Conservation (phyloP, 2,888 invertebrate species). For the Papilio demoleus region DNA sequence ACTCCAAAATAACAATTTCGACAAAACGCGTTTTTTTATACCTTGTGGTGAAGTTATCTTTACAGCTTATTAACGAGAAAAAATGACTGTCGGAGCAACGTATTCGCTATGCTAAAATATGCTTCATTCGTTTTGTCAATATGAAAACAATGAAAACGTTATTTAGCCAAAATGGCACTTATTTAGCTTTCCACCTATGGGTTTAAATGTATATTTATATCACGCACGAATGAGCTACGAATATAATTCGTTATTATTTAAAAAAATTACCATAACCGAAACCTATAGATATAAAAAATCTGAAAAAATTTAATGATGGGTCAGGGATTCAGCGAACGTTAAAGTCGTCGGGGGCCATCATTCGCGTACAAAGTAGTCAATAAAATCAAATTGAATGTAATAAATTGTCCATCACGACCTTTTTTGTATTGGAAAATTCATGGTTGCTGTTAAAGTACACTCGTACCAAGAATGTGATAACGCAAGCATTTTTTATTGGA, state of each 20-base stretch:
- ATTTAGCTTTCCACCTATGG: no score
- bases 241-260: neutral
- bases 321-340: slow-evolving; percentile 69
- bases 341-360: slow-evolving; percentile 23
- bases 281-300: neutral
- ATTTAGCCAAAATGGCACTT: no score
- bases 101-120: no score
- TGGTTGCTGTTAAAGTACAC: slow-evolving; percentile 28
- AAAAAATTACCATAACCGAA: neutral
- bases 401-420: slow-evolving; percentile 75
- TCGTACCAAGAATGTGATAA: slow-evolving; percentile 42
- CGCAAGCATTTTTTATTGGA: slow-evolving; percentile 29
- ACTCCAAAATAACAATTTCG: no score
- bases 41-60: no score
- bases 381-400: slow-evolving; percentile 81
- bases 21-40: no score
- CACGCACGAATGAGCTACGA: no score
- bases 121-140: no score
- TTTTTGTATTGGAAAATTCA: slow-evolving; percentile 61
- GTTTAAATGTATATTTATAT: no score
- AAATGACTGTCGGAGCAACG: no score
- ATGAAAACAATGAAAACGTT: no score
- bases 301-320: slow-evolving; percentile 48
- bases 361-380: slow-evolving; percentile 48
- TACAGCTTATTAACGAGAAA: no score